Evolutionary conservation across 2,888 invertebrate species (phyloP).

Genomic region (Drosophila longiperda): DNA sequence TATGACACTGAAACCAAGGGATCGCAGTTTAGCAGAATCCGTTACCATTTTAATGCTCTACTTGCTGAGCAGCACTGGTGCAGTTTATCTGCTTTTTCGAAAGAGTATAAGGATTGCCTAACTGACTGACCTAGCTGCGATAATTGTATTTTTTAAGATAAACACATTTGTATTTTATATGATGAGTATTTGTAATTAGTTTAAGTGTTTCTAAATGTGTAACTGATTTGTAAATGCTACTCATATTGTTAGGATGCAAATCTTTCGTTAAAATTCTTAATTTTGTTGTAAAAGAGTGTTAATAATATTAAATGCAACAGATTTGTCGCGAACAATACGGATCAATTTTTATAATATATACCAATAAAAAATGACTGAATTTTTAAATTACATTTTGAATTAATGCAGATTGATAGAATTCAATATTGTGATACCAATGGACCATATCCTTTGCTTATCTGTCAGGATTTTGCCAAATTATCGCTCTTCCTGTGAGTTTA

Average conservation of each 20-base stretch:
- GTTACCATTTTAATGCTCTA: conserved; percentile 87
- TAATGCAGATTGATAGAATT: not conserved
- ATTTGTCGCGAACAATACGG: not conserved
- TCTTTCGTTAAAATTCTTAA: not conserved
- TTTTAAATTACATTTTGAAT: not conserved
- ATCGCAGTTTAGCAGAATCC: conserved; percentile 84
- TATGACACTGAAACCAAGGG: conserved; percentile 88
- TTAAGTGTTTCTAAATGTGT: not conserved
- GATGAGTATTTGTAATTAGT: not conserved
- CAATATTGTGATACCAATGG: no score
- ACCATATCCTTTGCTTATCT: no score
- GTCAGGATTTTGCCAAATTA: no score
- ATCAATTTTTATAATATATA: not conserved
- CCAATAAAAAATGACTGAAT: not conserved
- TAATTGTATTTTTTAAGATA: not conserved
- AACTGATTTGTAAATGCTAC: not conserved
- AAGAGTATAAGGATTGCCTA: conserved; percentile 76
- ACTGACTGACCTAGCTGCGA: not conserved
- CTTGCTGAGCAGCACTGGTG: conserved; percentile 85
- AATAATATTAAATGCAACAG: not conserved
- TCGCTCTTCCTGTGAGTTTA: no score
- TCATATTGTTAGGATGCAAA: not conserved
- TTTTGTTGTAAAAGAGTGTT: not conserved
- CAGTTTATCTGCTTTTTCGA: conserved; percentile 71
- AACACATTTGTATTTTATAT: not conserved